Evolutionary conservation across 2,888 invertebrate genomes (phyloP).

Genomic region (Tetrapedia diversipes): DNA sequence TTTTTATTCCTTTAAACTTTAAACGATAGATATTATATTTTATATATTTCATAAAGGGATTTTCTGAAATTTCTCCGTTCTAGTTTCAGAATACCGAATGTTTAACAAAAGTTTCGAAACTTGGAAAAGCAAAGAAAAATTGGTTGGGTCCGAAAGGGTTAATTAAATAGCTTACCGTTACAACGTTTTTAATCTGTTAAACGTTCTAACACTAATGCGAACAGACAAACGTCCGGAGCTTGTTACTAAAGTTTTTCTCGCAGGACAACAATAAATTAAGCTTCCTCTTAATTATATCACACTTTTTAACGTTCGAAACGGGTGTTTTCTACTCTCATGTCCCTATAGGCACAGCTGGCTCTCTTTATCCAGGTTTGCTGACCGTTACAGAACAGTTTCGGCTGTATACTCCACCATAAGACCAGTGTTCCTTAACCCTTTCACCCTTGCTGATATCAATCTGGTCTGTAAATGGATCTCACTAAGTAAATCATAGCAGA

Average conservation of each 20-base stretch:
- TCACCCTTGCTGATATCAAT: not conserved
- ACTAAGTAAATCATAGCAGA: too few species aligned
- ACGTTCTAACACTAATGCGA: not conserved
- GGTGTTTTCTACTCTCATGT: constrained; percentile 2
- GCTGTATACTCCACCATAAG: not conserved
- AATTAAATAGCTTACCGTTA: constrained; percentile 3
- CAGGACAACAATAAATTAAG: not conserved
- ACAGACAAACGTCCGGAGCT: not conserved
- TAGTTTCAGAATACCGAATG: too few species aligned
- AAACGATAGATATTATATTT: too few species aligned
- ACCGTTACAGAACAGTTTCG: not conserved
- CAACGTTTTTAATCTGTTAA: not conserved
- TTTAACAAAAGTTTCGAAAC: too few species aligned
- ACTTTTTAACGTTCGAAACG: not conserved
- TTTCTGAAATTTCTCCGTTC: too few species aligned
- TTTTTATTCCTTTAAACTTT: too few species aligned
- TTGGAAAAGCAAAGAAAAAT: too few species aligned
- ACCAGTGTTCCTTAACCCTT: constrained; percentile 1
- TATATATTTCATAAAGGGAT: too few species aligned
- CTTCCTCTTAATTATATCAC: not conserved
- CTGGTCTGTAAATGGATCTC: too few species aligned
- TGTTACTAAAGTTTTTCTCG: not conserved
- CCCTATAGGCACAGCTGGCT: constrained; percentile 13
- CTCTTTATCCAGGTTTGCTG: not conserved
- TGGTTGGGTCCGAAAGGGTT: too few species aligned